Evolutionary conservation across 2,797 vertebrate species (phyloP).

Genomic region (Micropoecilia bifurca): DNA sequence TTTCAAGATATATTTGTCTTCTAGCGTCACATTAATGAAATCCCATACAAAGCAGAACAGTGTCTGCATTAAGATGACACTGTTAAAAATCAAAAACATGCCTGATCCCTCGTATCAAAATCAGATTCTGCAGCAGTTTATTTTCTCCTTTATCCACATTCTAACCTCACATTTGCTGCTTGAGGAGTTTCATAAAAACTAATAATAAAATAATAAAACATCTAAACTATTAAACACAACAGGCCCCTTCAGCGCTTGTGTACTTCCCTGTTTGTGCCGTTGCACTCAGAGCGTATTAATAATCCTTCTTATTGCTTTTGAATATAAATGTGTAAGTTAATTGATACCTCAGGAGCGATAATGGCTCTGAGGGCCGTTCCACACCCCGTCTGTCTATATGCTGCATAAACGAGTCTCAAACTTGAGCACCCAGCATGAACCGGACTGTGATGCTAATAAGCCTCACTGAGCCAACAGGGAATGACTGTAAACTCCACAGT

Average conservation of each 20-base stretch:
- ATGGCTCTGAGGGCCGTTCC: slow-evolving; percentile 24
- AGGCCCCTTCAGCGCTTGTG: not conserved
- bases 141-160: not conserved
- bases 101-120: not conserved
- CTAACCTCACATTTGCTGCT: not conserved
- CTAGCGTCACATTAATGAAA: not conserved
- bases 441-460: slow-evolving; percentile 48
- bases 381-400: not conserved
- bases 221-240: not conserved
- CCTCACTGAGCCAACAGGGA: slow-evolving; percentile 38
- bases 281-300: not conserved
- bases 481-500: slow-evolving; percentile 45
- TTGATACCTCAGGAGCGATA: slow-evolving; percentile 31
- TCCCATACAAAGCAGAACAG: not conserved
- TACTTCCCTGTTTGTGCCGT: not conserved
- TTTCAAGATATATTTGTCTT: not conserved
- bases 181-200: not conserved
- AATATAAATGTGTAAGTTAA: slow-evolving; percentile 36
- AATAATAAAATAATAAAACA: not conserved
- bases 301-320: not conserved
- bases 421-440: slow-evolving; percentile 6
- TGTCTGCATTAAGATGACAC: not conserved
- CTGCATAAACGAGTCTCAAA: not conserved
- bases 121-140: not conserved
- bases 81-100: not conserved